A percentile compares a stretch with the other conserved stretches of the same genome.
Evolutionary conservation across 2,113 vertebrate species (phyloP).

Genomic region (Eulemur rufifrons): DNA sequence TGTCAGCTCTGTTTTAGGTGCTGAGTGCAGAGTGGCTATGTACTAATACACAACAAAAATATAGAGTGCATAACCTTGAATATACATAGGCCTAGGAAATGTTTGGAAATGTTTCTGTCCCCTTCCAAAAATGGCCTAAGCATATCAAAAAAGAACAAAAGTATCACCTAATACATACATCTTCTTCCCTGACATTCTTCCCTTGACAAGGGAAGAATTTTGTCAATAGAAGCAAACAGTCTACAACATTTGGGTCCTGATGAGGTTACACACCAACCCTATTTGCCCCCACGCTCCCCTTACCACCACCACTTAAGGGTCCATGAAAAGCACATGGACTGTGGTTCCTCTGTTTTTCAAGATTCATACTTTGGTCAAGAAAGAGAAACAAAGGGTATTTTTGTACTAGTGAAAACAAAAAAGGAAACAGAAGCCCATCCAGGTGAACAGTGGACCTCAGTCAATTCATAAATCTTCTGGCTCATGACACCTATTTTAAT

Average conservation of each 20-base stretch:
- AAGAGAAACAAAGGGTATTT: constrained; percentile 57
- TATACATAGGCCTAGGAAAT: neutral
- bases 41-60: neutral
- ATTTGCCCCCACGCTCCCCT: neutral
- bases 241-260: neutral
- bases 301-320: neutral
- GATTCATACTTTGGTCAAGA: constrained; percentile 19
- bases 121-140: neutral
- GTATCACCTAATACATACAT: neutral
- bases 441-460: constrained; percentile 22
- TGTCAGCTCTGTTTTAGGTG: neutral
- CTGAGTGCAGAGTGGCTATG: neutral
- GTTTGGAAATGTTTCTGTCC: neutral
- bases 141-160: neutral
- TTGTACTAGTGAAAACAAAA: constrained; percentile 37
- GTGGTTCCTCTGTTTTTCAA: constrained; percentile 37
- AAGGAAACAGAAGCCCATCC: constrained; percentile 27
- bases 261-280: neutral
- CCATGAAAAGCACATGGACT: constrained; percentile 9
- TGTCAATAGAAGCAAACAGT: neutral
- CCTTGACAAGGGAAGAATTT: neutral
- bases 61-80: neutral
- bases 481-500: constrained; percentile 18
- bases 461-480: neutral
- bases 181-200: neutral